phyloP scores from a whole-genome alignment of 2,888 invertebrate genomes.

The Leptinotarsa tumamoca region DNA sequence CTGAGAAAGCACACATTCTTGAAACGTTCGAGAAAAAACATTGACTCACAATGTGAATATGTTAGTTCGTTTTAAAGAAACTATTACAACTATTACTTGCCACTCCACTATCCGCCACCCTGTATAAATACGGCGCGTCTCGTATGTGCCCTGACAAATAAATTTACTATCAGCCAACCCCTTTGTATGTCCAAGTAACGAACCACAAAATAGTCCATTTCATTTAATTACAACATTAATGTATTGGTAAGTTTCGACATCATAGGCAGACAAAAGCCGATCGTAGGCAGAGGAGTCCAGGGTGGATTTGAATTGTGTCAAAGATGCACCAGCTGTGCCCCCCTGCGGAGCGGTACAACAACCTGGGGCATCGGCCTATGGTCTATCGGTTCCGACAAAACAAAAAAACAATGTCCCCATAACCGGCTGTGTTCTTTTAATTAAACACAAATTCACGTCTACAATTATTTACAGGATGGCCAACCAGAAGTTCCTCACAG shows the following conservation, averaged over 20 bases:
- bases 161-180: slow-evolving; percentile 10
- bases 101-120: not conserved
- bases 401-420: slow-evolving; percentile 61
- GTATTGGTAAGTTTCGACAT: slow-evolving; percentile 18
- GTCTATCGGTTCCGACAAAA: slow-evolving; percentile 48
- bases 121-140: not conserved
- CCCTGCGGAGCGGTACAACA: slow-evolving; percentile 58
- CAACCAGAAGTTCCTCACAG: too few species aligned
- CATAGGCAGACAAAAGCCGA: slow-evolving; percentile 51
- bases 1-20: too few species aligned
- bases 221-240: slow-evolving; percentile 32
- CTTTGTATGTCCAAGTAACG: slow-evolving; percentile 25
- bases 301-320: slow-evolving; percentile 59
- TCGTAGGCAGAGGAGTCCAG: slow-evolving; percentile 54
- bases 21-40: too few species aligned
- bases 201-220: slow-evolving; percentile 31
- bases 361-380: slow-evolving; percentile 51
- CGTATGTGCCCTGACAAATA: not conserved
- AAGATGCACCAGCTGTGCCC: slow-evolving; percentile 61
- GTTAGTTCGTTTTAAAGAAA: too few species aligned
- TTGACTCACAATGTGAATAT: too few species aligned
- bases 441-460: slow-evolving; percentile 43
- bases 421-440: slow-evolving; percentile 59
- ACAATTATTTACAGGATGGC: slow-evolving; percentile 11
- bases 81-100: too few species aligned